Evolutionary conservation across 2,888 invertebrate species (phyloP), one percentile per base, ranked within the genome.

Genomic region (Malachius bipustulatus): DNA sequence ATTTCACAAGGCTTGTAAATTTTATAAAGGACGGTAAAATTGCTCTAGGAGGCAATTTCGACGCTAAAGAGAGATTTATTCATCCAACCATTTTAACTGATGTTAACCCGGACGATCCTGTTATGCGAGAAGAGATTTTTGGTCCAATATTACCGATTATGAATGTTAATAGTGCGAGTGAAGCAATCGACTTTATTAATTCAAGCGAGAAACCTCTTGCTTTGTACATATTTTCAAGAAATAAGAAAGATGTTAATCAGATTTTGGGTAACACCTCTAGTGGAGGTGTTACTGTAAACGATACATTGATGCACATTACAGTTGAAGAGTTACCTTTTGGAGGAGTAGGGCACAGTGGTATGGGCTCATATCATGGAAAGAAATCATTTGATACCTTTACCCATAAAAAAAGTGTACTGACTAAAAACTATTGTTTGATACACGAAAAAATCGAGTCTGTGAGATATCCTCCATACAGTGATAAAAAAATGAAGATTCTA

Each of bases 281-380:
- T 60, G 93, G 94, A 40, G 78, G 80, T 47, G 72, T 82, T 55
- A 70, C 77, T 55, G 69, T 85, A 55, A 96, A 96, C 67, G 94
- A 96, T 60, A 78, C 79, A 10, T 55, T 94, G 38, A 72, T 90
- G 72, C 90, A 94, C 53, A 67, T 72, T 57, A 69, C 72, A 70
- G 91, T 93, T 63, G 85, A 88, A 36, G 75, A 82, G 3, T 64
- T 98, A 40, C 97, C 98, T 1, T 99, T 99, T 62, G 98, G 98
- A 32, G 98, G 98, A 4, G 88, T 98, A 36, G 98, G 98, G 2
- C 62, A 70, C 51, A 93, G 94, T 56, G 98, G 97, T 32, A 88
- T 93, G 66, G 94, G 94, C 24, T 67, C 75, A 1, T 97, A 97
- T 63, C 96, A 97, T 62, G 97, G 97, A 36, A 82, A 81, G 60